phyloP scores from a whole-genome alignment of 2,113 vertebrate species.

The Alethe castanea region DNA sequence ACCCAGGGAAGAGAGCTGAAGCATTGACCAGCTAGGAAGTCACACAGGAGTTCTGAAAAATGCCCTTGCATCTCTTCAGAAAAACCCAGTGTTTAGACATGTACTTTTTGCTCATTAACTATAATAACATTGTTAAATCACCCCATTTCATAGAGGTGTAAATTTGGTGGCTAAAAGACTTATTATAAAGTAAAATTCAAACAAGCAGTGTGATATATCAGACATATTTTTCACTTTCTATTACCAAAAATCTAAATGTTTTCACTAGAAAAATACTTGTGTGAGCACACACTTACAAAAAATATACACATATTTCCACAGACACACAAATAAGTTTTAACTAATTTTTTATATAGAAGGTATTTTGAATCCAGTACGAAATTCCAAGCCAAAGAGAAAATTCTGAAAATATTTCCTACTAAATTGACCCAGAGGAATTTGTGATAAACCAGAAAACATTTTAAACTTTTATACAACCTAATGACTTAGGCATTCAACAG shows the following conservation, averaged over 20 bases:
- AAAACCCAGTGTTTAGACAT: neutral
- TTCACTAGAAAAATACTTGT: neutral
- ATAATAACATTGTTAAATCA: neutral
- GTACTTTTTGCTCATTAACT: neutral
- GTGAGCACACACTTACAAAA: neutral
- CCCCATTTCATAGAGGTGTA: neutral
- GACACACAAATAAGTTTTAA: neutral
- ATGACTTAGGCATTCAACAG: neutral
- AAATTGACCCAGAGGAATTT: accelerated
- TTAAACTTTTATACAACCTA: neutral
- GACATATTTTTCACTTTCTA: neutral
- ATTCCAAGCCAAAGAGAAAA: neutral
- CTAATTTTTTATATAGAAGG: accelerated
- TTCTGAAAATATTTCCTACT: neutral
- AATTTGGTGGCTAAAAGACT: neutral
- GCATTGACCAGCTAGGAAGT: neutral
- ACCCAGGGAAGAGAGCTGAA: neutral
- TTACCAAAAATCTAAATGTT: accelerated
- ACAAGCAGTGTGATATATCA: neutral
- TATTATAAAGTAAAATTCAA: neutral
- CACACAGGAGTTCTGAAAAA: neutral
- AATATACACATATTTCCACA: neutral
- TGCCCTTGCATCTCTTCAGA: neutral
- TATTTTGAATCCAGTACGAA: neutral
- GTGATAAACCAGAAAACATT: neutral